These are phyloP conservation scores for Pantala flavescens DNA, from an alignment of 1,140 invertebrate genomes.

Conservation along the genomic window DNA sequence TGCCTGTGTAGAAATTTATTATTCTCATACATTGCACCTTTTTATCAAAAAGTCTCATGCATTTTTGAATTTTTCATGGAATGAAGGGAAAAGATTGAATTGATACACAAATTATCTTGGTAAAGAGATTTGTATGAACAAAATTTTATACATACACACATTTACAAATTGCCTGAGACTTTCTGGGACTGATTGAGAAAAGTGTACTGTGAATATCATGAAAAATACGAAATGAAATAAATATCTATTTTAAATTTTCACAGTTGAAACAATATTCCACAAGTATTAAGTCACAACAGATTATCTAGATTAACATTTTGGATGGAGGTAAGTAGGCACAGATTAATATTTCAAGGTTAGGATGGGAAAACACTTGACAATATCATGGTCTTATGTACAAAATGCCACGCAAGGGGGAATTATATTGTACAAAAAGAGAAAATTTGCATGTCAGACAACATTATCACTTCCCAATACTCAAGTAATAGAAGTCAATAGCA, in stretches of 20 bases:
- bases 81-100: background rate
- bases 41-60: constrained; percentile 5
- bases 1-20: constrained; percentile 7
- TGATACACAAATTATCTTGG: background rate
- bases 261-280: constrained; percentile 3
- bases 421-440: background rate
- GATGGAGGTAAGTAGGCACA: constrained; percentile 8
- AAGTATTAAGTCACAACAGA: background rate
- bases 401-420: background rate
- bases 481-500: background rate
- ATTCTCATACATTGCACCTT: constrained; percentile 2
- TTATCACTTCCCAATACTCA: background rate
- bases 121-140: background rate
- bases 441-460: constrained; percentile 9
- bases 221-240: constrained; percentile 6
- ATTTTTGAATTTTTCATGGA: background rate
- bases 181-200: background rate
- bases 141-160: background rate
- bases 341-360: background rate
- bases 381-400: constrained; percentile 2
- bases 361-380: background rate
- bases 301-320: background rate
- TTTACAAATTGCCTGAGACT: constrained; percentile 2
- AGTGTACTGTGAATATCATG: background rate
- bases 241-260: background rate